phyloP scores from a whole-genome alignment of 2,888 invertebrate species.

The Microctonus brassicae region DNA sequence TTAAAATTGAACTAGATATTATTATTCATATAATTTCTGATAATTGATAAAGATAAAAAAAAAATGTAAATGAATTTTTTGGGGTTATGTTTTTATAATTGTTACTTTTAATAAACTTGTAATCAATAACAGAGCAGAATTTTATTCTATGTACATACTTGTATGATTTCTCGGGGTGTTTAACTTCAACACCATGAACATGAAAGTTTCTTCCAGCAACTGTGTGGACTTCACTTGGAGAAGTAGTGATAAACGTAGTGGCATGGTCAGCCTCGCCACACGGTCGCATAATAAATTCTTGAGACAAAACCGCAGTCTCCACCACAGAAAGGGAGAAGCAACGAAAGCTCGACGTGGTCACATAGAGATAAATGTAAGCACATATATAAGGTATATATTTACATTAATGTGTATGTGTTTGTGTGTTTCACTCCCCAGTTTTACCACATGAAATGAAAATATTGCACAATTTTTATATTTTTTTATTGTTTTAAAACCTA shows the following conservation, averaged over 20 bases:
- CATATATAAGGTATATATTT: not conserved
- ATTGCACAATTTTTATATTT: not conserved
- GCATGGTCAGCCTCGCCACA: conserved; percentile 8
- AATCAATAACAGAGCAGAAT: too few species aligned
- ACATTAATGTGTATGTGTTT: not conserved
- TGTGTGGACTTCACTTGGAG: not conserved
- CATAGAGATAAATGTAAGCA: not conserved
- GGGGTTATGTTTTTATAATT: too few species aligned
- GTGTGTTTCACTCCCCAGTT: not conserved
- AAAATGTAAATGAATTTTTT: too few species aligned
- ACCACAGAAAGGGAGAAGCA: not conserved
- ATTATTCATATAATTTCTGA: too few species aligned
- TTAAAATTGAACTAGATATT: too few species aligned
- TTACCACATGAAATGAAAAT: not conserved
- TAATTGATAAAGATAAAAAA: too few species aligned
- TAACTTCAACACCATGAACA: not conserved
- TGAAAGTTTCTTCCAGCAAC: not conserved
- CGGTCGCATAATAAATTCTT: conserved; percentile 23
- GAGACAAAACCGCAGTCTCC: conserved; percentile 18
- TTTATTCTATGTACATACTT: too few species aligned
- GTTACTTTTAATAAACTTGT: too few species aligned
- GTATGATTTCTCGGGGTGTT: not conserved
- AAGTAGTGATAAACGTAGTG: conserved; percentile 11
- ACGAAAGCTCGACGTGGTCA: conserved; percentile 8
- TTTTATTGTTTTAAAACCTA: not conserved